Percentiles rank a stretch among this genome's conserved stretches.
These are phyloP conservation scores for Pogonomyrmex californicus DNA, from an alignment of 1,140 invertebrate genomes.

Conservation along the genomic window DNA sequence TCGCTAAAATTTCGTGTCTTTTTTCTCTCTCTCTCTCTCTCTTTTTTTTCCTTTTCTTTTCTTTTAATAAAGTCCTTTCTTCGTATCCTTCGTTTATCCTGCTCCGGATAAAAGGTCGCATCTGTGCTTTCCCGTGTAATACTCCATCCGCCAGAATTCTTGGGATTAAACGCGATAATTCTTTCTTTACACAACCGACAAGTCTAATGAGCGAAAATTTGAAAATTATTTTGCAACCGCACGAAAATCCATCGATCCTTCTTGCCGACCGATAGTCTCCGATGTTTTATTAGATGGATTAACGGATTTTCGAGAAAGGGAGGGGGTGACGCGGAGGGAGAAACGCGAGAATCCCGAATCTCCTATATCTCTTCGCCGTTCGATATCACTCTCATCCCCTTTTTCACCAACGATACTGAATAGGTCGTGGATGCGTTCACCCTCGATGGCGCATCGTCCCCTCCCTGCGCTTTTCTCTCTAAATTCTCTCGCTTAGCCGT, in stretches of 20 bases:
- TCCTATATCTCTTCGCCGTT: conserved; percentile 52
- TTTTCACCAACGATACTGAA: conserved; percentile 53
- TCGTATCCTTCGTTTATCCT: neutral
- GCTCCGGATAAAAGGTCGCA: neutral
- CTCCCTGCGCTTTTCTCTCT: neutral
- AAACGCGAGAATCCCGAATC: conserved; percentile 30
- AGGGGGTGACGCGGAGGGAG: no score
- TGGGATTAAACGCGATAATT: neutral
- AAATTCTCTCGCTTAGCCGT: conserved; percentile 19
- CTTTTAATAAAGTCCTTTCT: neutral
- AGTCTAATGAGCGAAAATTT: conserved; percentile 12
- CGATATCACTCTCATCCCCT: conserved; percentile 16
- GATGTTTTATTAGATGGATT: conserved; percentile 57
- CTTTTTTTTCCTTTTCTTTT: no score
- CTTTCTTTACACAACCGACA: neutral
- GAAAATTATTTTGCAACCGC: conserved; percentile 20
- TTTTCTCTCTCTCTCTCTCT: neutral
- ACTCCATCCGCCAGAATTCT: neutral
- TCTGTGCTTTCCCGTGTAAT: neutral
- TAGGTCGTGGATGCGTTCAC: conserved; percentile 71
- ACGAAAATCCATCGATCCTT: neutral
- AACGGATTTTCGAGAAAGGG: conserved; percentile 50
- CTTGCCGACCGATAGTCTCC: conserved; percentile 15
- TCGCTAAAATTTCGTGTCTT: neutral
- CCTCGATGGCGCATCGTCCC: conserved; percentile 42